These are phyloP conservation scores for Otocyon megalotis DNA, from an alignment of 2,113 vertebrate genomes.

Conservation along the genomic window DNA sequence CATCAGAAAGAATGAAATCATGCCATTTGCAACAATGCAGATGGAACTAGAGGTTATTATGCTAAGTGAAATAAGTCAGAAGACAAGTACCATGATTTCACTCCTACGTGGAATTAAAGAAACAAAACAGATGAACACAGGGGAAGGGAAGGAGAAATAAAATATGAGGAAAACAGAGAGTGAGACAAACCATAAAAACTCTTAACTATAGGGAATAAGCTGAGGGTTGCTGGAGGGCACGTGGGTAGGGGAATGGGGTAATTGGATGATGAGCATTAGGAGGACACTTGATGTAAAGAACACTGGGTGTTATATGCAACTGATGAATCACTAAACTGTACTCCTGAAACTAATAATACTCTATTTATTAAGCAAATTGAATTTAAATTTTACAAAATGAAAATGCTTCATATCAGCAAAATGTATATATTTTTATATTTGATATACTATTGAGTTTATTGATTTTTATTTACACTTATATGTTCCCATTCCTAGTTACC, in stretches of 20 bases:
- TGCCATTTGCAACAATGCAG: no score
- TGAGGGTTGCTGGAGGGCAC: not conserved
- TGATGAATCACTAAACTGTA: not conserved
- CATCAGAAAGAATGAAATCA: no score
- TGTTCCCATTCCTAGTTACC: not conserved
- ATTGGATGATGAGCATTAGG: not conserved
- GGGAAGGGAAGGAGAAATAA: not conserved
- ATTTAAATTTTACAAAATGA: not conserved
- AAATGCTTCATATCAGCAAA: conserved; percentile 10
- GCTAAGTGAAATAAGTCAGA: no score
- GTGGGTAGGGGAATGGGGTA: not conserved
- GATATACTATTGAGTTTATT: not conserved
- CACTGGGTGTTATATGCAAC: not conserved
- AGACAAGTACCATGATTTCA: no score
- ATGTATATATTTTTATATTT: not conserved
- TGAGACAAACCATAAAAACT: not conserved
- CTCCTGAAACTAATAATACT: not conserved
- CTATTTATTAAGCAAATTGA: not conserved
- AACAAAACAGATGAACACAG: not conserved
- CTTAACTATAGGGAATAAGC: not conserved
- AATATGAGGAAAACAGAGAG: not conserved
- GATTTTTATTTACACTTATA: not conserved
- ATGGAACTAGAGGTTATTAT: no score
- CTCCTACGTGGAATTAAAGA: not conserved
- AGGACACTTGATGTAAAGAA: not conserved